Conservation (phyloP, 2,113 vertebrate genomes). For the Nymphicus hollandicus region DNA sequence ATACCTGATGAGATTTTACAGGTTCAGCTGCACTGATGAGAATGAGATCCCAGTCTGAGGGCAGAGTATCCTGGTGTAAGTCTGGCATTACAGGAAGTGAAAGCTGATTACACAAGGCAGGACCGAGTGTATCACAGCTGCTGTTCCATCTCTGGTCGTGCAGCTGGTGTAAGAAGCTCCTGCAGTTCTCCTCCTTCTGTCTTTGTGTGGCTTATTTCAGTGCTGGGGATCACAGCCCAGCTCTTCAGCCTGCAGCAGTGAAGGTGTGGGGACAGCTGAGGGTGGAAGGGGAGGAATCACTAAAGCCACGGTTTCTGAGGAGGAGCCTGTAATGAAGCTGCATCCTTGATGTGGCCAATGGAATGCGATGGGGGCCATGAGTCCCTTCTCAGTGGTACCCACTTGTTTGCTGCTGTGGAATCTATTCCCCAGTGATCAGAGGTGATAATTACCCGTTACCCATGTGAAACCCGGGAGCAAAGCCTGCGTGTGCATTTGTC, state of each 20-base stretch:
- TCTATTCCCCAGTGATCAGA: neutral
- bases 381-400: neutral
- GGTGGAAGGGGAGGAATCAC: neutral
- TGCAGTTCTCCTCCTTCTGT: neutral
- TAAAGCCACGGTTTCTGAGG: neutral
- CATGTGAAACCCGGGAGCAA: neutral
- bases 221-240: neutral
- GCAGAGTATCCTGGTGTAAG: neutral
- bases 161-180: neutral
- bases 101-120: neutral
- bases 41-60: neutral
- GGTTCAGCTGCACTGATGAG: neutral
- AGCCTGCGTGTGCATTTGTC: neutral
- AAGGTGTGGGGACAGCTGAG: neutral
- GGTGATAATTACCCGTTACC: neutral
- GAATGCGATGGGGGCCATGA: neutral
- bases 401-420: neutral
- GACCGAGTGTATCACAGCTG: neutral
- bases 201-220: neutral
- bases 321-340: neutral
- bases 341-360: neutral
- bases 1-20: neutral
- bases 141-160: neutral
- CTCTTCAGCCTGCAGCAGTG: neutral
- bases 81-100: neutral